Evolutionary conservation across 2,888 invertebrate genomes (phyloP), one percentile per base, ranked within the genome.

Genomic region (Abrostola tripartita): DNA sequence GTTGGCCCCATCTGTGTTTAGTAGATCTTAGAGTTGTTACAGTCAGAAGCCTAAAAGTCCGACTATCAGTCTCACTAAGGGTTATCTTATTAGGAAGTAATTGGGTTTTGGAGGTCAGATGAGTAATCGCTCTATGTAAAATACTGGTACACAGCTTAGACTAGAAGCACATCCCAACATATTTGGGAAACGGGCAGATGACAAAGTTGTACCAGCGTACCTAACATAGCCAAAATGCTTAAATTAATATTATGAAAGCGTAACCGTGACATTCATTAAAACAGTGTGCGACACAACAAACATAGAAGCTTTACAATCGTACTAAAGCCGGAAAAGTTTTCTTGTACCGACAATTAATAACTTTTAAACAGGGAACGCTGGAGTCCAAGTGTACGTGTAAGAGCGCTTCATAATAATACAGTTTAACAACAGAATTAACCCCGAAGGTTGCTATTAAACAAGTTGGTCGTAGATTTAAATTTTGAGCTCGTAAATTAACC

Each of bases 401-500:
- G 81, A 80, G 79, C 73, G 76, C 85, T 90, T 87, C 84, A 90
- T 91, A 90, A 89, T 89, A 91, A 90, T 89, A 89, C 84, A 87
- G 88, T 89, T 90, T 89, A 90, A 91, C 90, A 92, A 89, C 90
- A 88, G 85, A 92, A 89, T 92, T 91, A 91, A 91, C 92, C 90
- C 91, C 87, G 83, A 83, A 88, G 89, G 90, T 89, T 89, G 87
- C 89, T 88, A 90, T 93, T 91, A 92, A 90, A 91, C 91, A 92
- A 93, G 90, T 92, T 91, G 89, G 88, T 87, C 90, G 91, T 93
- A 93, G 92, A 94, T 94, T 94, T 93, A 94, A 93, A 93, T 94
- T 93, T 93, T 92, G 90, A 92, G 93, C 92, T 92, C 92, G 88
- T 94, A 94, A 94, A 93, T 93, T 94, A 93, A 93, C 93, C 94